Evolutionary conservation across 2,113 vertebrate genomes (phyloP).

Genomic region (Phrynocephalus versicolor): DNA sequence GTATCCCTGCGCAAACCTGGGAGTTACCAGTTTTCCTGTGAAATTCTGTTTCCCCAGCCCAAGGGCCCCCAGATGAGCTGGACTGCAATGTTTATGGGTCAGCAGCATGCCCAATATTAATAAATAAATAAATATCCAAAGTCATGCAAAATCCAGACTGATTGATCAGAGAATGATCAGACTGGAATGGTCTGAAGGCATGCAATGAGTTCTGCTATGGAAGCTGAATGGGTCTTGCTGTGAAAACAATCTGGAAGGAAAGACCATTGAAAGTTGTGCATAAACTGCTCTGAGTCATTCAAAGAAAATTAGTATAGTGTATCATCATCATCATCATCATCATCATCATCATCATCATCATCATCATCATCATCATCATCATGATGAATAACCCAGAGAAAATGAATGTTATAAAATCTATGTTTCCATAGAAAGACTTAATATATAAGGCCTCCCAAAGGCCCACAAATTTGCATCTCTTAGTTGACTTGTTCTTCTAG

Average conservation of each 20-base stretch:
- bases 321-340: neutral
- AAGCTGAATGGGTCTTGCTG: neutral
- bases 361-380: neutral
- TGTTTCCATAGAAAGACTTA: constrained; percentile 17
- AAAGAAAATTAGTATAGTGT: neutral
- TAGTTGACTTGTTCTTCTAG: constrained; percentile 6
- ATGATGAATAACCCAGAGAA: neutral
- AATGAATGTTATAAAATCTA: neutral
- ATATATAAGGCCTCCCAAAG: neutral
- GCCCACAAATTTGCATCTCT: constrained; percentile 12
- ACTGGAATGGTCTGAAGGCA: neutral
- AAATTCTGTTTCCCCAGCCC: neutral
- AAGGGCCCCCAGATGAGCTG: neutral
- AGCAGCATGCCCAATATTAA: too few species aligned
- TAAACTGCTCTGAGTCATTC: neutral
- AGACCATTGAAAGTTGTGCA: neutral
- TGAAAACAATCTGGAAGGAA: neutral
- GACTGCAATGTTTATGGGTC: neutral
- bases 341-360: neutral
- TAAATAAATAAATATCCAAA: neutral
- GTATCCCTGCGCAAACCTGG: too few species aligned
- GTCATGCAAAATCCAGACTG: neutral
- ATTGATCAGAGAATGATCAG: neutral
- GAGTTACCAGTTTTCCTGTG: neutral
- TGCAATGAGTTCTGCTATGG: neutral